A percentile compares a stretch with the other conserved stretches of the same genome.
These are phyloP conservation scores for Axea sp. DNA, from an alignment of 2,888 invertebrate species.

Conservation along the genomic window DNA sequence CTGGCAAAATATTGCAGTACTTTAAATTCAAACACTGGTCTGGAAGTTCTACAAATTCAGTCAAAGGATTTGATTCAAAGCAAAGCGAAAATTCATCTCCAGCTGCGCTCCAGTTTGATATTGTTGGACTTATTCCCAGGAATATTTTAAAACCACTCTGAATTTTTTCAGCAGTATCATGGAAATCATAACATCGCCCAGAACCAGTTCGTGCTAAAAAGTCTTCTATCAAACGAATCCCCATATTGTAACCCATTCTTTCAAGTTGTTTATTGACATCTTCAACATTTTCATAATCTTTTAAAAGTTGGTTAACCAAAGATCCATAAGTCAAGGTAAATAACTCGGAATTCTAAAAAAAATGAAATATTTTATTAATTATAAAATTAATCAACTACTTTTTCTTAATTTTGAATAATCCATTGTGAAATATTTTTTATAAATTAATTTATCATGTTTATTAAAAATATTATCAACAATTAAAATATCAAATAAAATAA, in stretches of 20 bases:
- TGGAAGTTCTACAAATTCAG: conserved; percentile 98
- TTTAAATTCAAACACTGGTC: conserved; percentile 89
- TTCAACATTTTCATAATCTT: conserved; percentile 97
- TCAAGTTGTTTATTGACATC: conserved; percentile 99
- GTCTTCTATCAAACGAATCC: conserved; percentile 97
- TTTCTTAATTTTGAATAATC: no score
- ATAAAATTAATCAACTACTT: no score
- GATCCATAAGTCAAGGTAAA: conserved; percentile 99
- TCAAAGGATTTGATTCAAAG: conserved; percentile 96
- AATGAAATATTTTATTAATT: not conserved
- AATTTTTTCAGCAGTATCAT: conserved; percentile 97
- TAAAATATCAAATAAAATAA: no score
- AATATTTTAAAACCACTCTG: conserved; percentile 84
- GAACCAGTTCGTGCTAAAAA: conserved; percentile 95
- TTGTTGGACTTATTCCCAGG: conserved; percentile 94
- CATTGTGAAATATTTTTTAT: no score
- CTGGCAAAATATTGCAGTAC: conserved; percentile 96
- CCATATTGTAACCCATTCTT: conserved; percentile 98
- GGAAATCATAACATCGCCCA: conserved; percentile 95
- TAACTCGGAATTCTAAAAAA: conserved; percentile 94
- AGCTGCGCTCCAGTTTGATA: conserved; percentile 95
- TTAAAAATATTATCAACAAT: no score
- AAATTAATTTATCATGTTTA: no score
- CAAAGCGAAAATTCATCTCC: conserved; percentile 98
- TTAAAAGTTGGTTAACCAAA: conserved; percentile 96